Conservation (phyloP, 37 sponge, comb jelly and placozoan genomes). For the Eunapius fragilis region DNA sequence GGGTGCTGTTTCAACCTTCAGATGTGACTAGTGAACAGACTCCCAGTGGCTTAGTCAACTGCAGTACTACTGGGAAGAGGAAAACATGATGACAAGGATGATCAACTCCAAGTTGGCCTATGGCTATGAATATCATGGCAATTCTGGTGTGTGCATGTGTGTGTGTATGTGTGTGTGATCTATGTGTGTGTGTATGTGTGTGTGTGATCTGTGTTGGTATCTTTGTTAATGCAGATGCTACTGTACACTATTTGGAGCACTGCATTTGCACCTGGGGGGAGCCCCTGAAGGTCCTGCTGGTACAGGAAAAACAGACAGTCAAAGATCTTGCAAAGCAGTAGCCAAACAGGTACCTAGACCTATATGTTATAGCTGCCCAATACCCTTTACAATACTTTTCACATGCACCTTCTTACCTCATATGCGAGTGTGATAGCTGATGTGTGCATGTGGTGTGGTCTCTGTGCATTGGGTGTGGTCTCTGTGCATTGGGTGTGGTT, state of each 20-base stretch:
- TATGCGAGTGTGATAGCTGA: too few species aligned
- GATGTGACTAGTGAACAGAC: slow-evolving; percentile 92
- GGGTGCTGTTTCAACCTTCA: too few species aligned
- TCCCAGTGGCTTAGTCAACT: slow-evolving; percentile 98
- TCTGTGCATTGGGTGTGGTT: slow-evolving; percentile 6
- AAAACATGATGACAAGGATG: slow-evolving; percentile 95
- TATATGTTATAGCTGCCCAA: background rate
- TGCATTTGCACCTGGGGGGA: slow-evolving; percentile 97
- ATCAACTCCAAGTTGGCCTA: slow-evolving; percentile 92
- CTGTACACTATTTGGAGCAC: slow-evolving; percentile 98
- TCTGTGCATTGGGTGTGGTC: too few species aligned
- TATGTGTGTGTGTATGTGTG: too few species aligned
- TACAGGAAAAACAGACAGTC: slow-evolving; percentile 98
- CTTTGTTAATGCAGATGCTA: slow-evolving; percentile 65
- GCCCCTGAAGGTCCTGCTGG: slow-evolving; percentile 99
- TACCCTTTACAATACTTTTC: too few species aligned
- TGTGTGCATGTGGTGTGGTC: too few species aligned
- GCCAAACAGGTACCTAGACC: slow-evolving; percentile 82
- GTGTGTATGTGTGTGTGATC: background rate
- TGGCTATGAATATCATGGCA: slow-evolving; percentile 99
- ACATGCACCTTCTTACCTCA: too few species aligned
- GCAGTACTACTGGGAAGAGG: slow-evolving; percentile 99
- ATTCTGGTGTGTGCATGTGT: slow-evolving; percentile 52
- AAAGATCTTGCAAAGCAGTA: slow-evolving; percentile 99
- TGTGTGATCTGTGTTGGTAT: background rate